phyloP scores from a whole-genome alignment of 2,888 invertebrate species.

The Oscheius sp. region DNA sequence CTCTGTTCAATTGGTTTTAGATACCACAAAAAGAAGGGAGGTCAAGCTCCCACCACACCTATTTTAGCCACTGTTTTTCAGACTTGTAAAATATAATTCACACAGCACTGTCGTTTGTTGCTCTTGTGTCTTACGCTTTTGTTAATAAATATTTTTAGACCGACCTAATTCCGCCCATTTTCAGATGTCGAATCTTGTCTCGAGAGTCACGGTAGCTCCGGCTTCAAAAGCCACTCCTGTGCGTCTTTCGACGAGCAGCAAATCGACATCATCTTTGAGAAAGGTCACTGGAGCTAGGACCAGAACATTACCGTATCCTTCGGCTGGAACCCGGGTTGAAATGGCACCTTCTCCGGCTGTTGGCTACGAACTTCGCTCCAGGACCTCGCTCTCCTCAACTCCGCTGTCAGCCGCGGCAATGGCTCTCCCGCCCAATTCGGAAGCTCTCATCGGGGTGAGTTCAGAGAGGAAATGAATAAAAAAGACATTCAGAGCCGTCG shows the following conservation, averaged over 20 bases:
- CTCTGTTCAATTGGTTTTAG: not conserved
- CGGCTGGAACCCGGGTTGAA: slow-evolving; percentile 55
- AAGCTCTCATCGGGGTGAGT: slow-evolving; percentile 46
- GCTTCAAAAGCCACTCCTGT: slow-evolving; percentile 24
- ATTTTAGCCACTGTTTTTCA: not conserved
- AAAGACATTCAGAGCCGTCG: slow-evolving; percentile 23
- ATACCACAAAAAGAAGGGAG: not conserved
- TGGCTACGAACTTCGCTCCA: slow-evolving; percentile 49
- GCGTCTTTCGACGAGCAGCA: slow-evolving; percentile 7
- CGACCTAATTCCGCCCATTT: not conserved
- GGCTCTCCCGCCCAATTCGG: slow-evolving; percentile 46
- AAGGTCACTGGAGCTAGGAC: slow-evolving; percentile 34
- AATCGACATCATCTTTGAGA: slow-evolving; percentile 34
- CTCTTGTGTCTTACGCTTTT: not conserved
- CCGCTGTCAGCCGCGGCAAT: slow-evolving; percentile 42
- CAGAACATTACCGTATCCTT: slow-evolving; percentile 57
- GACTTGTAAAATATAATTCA: not conserved
- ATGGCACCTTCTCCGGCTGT: slow-evolving; percentile 46
- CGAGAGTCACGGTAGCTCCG: slow-evolving; percentile 37
- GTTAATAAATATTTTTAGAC: no score
- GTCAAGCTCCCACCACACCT: not conserved
- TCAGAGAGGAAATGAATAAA: no score
- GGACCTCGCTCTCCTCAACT: slow-evolving; percentile 30
- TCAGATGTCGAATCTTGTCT: slow-evolving; percentile 22
- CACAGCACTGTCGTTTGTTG: slow-evolving; percentile 5